Evolutionary conservation across 2,797 vertebrate species (phyloP), one percentile per base, ranked within the genome.

Genomic region (Lacerta bilineata): DNA sequence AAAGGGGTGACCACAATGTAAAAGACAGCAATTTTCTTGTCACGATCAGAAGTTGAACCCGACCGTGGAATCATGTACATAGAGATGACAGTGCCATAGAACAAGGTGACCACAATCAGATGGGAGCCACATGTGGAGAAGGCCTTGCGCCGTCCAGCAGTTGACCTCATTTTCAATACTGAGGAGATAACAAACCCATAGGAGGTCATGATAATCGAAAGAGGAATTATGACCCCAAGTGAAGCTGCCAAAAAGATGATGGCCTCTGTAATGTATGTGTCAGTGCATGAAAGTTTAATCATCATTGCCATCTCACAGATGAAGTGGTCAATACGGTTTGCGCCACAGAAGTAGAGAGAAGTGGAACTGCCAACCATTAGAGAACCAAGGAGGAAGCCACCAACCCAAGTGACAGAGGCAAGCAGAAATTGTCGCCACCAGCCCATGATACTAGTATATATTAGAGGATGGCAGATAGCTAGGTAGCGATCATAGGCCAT

Each of bases 401-500:
- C 93, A 85, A 92, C 88, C 95, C 92, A 95, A 41, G 93, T 93
- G 50, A 87, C 90, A 78, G 92, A 72, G 75, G 93, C 91, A 17
- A 95, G 69, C 36, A 92, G 91, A 83, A 74, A 20, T 69, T 93
- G 94, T 29, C 89, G 88, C 39, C 46, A 93, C 36, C 1, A 79
- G 27, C 79, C 88, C 93, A 96, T 94, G 69, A 92, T 85, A 29
- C 91, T 0, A 29, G 91, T 88, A 36, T 95, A 95, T 10, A 9
- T 89, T 71, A 93, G 33, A 25, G 92, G 93, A 46, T 79, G 84
- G 80, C 94, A 93, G 43, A 93, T 92, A 87, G 91, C 92, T 36
- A 92, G 84, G 0, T 91, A 93, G 8, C 87, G 88, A 43, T 94
- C 93, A 43, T 94, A 94, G 27, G 93, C 94, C 93, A 93, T 85